Conservation (phyloP, 2,888 invertebrate species). For the Anorthoa munda region DNA sequence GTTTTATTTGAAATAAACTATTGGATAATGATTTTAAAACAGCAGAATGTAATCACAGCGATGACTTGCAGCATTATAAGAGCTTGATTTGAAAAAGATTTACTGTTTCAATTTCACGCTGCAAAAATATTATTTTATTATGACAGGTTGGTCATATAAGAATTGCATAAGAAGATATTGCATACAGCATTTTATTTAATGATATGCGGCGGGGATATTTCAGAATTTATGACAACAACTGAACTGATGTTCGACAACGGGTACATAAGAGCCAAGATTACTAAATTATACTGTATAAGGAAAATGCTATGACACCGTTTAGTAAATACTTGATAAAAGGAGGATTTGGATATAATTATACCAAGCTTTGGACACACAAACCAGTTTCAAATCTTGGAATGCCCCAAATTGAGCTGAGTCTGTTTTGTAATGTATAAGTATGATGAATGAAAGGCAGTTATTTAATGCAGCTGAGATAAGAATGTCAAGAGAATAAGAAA, state of each 20-base stretch:
- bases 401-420: no score
- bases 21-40: neutral
- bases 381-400: no score
- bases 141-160: neutral
- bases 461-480: neutral
- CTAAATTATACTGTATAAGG: no score
- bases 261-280: no score
- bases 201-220: neutral
- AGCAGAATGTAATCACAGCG: neutral
- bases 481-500: neutral
- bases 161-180: no score
- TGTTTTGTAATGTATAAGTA: no score
- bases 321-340: no score
- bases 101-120: constrained; percentile 1
- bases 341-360: no score
- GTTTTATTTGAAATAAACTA: no score
- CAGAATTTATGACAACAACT: neutral
- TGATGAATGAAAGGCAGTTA: neutral
- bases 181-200: neutral
- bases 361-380: no score
- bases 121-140: neutral
- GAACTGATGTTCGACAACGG: no score
- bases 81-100: constrained; percentile 1
- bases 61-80: neutral
- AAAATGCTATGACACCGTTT: no score